Conservation (phyloP, 2,797 vertebrate genomes). For the Labeo calbasu region DNA sequence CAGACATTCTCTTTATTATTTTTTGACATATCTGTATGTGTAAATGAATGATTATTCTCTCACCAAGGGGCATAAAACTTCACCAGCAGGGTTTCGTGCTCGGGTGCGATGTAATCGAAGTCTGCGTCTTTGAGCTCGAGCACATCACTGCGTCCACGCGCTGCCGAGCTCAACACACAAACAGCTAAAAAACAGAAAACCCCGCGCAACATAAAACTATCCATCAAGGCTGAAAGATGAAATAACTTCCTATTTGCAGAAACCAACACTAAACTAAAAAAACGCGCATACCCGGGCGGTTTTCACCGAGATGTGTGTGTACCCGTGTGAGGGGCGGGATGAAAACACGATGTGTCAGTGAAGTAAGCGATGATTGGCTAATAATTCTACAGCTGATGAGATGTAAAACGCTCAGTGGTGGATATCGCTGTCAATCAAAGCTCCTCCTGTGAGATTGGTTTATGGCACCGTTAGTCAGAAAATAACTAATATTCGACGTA, state of each 20-base stretch:
- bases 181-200: not conserved
- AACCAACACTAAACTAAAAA: not conserved
- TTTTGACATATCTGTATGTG: not conserved
- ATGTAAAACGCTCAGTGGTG: conserved; percentile 62
- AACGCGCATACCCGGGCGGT: not conserved
- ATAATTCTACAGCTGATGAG: conserved; percentile 16
- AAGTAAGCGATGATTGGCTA: conserved; percentile 61
- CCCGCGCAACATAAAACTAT: not conserved
- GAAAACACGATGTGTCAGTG: conserved; percentile 34
- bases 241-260: not conserved
- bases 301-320: not conserved
- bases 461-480: not conserved
- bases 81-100: conserved; percentile 81
- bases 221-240: conserved; percentile 9
- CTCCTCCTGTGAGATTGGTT: not conserved
- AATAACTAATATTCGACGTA: not conserved
- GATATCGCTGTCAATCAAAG: conserved; percentile 48
- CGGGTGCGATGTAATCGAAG: conserved; percentile 76
- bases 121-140: conserved; percentile 77
- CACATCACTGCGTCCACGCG: conserved; percentile 67
- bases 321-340: conserved; percentile 53
- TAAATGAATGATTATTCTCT: conserved; percentile 28
- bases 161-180: conserved; percentile 29
- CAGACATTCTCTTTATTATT: not conserved
- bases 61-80: conserved; percentile 83